These are phyloP conservation scores for Drosophila mercatorum DNA, from an alignment of 2,888 invertebrate species.

Conservation along the genomic window DNA sequence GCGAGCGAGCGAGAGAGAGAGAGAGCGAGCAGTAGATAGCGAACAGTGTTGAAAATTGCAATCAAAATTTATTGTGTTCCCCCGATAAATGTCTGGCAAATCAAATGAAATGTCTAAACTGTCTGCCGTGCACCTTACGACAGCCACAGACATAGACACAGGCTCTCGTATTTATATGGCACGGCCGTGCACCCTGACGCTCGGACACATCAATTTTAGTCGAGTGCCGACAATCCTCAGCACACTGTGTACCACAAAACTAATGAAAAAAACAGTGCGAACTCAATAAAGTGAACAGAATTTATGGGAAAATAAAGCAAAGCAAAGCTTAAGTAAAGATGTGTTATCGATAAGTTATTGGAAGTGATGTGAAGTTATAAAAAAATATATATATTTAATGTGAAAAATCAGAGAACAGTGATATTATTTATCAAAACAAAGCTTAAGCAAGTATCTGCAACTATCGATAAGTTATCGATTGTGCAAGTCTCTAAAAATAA, in stretches of 20 bases:
- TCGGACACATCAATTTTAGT: slow-evolving; percentile 58
- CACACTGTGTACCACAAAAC: background rate
- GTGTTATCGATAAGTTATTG: background rate
- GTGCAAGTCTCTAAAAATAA: background rate
- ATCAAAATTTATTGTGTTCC: slow-evolving; percentile 69
- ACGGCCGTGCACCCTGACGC: slow-evolving; percentile 53
- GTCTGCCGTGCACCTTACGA: slow-evolving; percentile 44
- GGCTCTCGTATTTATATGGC: slow-evolving; percentile 55
- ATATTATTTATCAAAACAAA: background rate
- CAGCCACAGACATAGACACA: slow-evolving; percentile 7
- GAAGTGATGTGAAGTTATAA: background rate
- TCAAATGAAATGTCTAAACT: slow-evolving; percentile 61
- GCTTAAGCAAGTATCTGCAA: background rate
- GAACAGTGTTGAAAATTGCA: slow-evolving; percentile 65
- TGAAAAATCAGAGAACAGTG: background rate
- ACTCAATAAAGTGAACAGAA: slow-evolving; percentile 5
- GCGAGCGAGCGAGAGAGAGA: background rate
- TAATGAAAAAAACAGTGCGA: slow-evolving; percentile 7
- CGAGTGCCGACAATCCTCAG: slow-evolving; percentile 17
- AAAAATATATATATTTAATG: background rate
- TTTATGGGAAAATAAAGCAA: too few species aligned
- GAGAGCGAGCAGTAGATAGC: background rate
- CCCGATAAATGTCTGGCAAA: slow-evolving; percentile 64
- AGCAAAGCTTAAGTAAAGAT: background rate
- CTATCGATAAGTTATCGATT: background rate